Base-by-base conservation (phyloP, 2,888 invertebrate species). In the Philopedon plagiatum region DNA sequence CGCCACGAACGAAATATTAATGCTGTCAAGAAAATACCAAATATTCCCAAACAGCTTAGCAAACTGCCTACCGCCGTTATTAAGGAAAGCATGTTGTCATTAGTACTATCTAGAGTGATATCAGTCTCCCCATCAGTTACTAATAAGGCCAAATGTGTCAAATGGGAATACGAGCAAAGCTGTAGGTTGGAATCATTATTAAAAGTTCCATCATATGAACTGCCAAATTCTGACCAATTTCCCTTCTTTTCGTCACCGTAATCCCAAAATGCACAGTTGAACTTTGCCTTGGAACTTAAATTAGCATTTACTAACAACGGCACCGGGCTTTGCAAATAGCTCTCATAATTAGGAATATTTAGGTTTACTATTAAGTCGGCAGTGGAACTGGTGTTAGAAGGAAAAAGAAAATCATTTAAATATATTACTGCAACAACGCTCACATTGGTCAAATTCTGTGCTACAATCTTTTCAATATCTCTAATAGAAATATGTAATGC, bases 131-230 rank as follows among this genome's bases (percentile, higher is more conserved):
- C 76, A n/a, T 76, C 78, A 54, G 79, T 74, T 13, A 90, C 83
- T 2, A 90, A 83, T 74, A 90, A 86, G 0, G 90, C 90, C 79
- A 90, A 89, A 80, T 90, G 89, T 0, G 90, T 90, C 56, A 90
- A 85, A 78, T 90, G 90, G 26, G 85, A 82, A 80, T 88, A 90
- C 7, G 86, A 82, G 77, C 90, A 90, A 18, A 85, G 83, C 76
- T 89, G 88, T 29, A 89, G 76, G 83, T 82, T 75, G 77, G 85
- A 75, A 80, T 79, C 78, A 78, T 83, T 75, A 74, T 80, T 49
- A 66, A 81, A 78, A 62, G 80, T 75, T 77, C 84, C 80, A 76
- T 83, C 58, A 80, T 84, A 81, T 19, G 83, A 85, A 67, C 90
- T 88, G 0, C 91, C 91, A 60, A 87, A 84, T 0, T 83, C 85